phyloP scores from a whole-genome alignment of 2,888 invertebrate genomes.

The Therioaphis trifolii region DNA sequence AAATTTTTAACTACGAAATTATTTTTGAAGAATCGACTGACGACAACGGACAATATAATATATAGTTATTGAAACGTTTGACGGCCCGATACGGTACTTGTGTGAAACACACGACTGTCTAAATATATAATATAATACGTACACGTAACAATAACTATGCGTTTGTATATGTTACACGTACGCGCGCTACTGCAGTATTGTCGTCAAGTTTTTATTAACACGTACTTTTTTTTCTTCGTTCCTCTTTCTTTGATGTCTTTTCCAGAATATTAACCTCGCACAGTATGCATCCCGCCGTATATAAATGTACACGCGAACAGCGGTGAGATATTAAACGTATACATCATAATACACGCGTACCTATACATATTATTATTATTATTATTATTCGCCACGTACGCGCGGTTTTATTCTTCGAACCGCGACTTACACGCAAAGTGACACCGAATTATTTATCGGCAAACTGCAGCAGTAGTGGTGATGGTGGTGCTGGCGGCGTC shows the following conservation, averaged over 20 bases:
- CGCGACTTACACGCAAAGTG: conserved; percentile 53
- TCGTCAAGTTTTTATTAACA: conserved; percentile 37
- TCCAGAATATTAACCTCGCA: conserved; percentile 53
- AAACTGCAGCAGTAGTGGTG: conserved; percentile 25
- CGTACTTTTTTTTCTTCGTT: not conserved
- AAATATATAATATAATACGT: too few species aligned
- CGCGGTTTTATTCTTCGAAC: conserved; percentile 7
- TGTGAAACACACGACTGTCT: not conserved
- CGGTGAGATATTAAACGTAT: too few species aligned
- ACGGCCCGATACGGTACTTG: not conserved
- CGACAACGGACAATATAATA: too few species aligned
- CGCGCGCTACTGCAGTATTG: not conserved
- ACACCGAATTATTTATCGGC: conserved; percentile 61
- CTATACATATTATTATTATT: too few species aligned
- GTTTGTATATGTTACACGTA: not conserved
- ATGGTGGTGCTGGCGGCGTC: too few species aligned
- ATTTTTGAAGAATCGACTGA: conserved; percentile 23
- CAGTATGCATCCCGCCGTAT: conserved; percentile 13
- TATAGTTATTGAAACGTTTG: too few species aligned
- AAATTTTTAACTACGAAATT: too few species aligned
- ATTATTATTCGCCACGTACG: too few species aligned
- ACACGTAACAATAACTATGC: not conserved
- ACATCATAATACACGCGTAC: too few species aligned
- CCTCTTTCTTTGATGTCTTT: not conserved
- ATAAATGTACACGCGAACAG: too few species aligned